A percentile compares a stretch with the other conserved stretches of the same genome.
phyloP scores from a whole-genome alignment of 2,113 vertebrate genomes.

The Notechis scutatus region DNA sequence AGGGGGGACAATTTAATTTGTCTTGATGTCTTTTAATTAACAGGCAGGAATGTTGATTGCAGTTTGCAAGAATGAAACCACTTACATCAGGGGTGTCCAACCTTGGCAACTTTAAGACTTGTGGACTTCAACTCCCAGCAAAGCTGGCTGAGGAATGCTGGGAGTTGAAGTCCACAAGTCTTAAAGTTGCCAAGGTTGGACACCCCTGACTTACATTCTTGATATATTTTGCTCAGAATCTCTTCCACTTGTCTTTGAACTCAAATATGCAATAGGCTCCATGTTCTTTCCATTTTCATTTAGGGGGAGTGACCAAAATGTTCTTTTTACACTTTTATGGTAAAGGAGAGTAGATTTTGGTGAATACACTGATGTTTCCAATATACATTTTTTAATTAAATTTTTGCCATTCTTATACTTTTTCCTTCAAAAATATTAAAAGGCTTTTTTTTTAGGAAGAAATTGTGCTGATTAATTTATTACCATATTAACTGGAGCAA shows the following conservation, averaged over 20 bases:
- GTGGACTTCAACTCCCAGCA: too few species aligned
- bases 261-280: neutral
- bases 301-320: neutral
- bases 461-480: neutral
- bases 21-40: neutral
- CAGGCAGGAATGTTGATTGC: neutral
- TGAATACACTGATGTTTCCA: neutral
- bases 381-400: neutral
- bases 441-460: neutral
- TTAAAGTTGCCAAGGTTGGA: too few species aligned
- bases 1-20: neutral
- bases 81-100: too few species aligned
- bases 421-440: neutral
- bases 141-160: too few species aligned
- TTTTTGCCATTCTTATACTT: neutral
- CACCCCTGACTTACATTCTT: too few species aligned
- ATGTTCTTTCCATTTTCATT: neutral
- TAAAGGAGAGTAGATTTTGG: neutral
- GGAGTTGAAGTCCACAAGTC: too few species aligned
- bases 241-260: neutral
- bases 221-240: neutral
- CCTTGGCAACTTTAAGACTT: too few species aligned
- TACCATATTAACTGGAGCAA: neutral
- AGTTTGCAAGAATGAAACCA: neutral
- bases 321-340: neutral